Conservation (phyloP, 1,140 invertebrate species). For the Campoletis sonorensis region DNA sequence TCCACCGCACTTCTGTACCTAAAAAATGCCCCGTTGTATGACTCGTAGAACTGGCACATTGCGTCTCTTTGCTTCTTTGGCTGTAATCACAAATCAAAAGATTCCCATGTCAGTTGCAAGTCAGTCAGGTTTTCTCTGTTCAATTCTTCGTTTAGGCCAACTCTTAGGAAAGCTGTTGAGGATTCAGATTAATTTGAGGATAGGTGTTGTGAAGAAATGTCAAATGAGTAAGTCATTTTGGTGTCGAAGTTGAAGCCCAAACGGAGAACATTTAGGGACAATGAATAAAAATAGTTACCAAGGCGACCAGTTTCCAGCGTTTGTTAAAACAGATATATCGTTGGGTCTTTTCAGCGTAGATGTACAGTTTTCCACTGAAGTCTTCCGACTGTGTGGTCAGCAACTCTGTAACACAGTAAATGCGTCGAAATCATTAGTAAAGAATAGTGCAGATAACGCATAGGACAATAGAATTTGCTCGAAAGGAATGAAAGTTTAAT, state of each 20-base stretch:
- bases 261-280: too few relatives aligned
- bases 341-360: conserved; percentile 77
- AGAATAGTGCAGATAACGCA: conserved; percentile 13
- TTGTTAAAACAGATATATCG: conserved; percentile 79
- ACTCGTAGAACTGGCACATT: conserved; percentile 78
- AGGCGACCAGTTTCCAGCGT: conserved; percentile 77
- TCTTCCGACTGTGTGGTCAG: conserved; percentile 77
- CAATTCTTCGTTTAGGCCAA: too few relatives aligned
- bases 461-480: not conserved
- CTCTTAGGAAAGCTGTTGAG: too few relatives aligned
- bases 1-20: conserved; percentile 76
- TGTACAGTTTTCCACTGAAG: conserved; percentile 76
- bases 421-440: conserved; percentile 42
- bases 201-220: too few relatives aligned
- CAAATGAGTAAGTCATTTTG: too few relatives aligned
- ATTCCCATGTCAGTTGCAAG: not conserved
- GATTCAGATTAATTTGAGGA: too few relatives aligned
- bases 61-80: conserved; percentile 72
- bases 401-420: conserved; percentile 75
- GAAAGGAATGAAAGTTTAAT: not conserved
- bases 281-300: conserved; percentile 72
- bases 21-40: conserved; percentile 75
- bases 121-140: not conserved
- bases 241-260: too few relatives aligned
- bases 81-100: conserved; percentile 61